Conservation (phyloP, 1,140 invertebrate genomes). For the Zaprionus tsacasi region DNA sequence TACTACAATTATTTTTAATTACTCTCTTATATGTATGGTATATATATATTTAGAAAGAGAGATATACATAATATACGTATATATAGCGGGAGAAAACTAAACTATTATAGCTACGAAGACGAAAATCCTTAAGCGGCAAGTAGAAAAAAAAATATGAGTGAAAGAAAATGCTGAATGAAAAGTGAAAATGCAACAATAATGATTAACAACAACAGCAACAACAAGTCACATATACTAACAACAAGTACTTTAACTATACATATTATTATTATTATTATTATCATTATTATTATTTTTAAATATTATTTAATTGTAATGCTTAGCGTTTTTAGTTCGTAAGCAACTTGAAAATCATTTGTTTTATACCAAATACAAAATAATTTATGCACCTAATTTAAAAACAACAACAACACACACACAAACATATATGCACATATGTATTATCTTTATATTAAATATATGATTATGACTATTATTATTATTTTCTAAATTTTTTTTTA, state of each 20-base stretch:
- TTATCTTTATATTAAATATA: constrained; percentile 66
- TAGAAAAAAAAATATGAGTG: constrained; percentile 1
- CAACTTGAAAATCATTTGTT: constrained; percentile 64
- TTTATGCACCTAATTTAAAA: constrained; percentile 57
- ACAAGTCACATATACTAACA: constrained; percentile 69
- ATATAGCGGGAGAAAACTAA: background rate
- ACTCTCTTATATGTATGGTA: background rate
- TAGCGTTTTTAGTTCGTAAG: constrained; percentile 61
- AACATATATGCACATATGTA: constrained; percentile 62
- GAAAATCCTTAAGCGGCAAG: constrained; percentile 26
- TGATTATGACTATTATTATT: constrained; percentile 56
- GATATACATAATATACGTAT: constrained; percentile 16
- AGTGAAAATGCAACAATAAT: constrained; percentile 2
- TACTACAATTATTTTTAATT: constrained; percentile 30
- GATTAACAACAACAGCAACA: constrained; percentile 53
- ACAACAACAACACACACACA: constrained; percentile 31
- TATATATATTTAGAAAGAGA: constrained; percentile 1
- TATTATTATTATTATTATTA: constrained; percentile 5
- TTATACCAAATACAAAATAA: constrained; percentile 74
- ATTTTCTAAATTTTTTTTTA: constrained; percentile 37
- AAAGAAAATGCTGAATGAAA: constrained; percentile 27
- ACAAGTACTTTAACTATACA: constrained; percentile 49
- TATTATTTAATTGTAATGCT: constrained; percentile 72
- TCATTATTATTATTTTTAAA: constrained; percentile 32
- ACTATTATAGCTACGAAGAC: background rate